Conservation (phyloP, 2,113 vertebrate species). For the Isichthys henryi region DNA sequence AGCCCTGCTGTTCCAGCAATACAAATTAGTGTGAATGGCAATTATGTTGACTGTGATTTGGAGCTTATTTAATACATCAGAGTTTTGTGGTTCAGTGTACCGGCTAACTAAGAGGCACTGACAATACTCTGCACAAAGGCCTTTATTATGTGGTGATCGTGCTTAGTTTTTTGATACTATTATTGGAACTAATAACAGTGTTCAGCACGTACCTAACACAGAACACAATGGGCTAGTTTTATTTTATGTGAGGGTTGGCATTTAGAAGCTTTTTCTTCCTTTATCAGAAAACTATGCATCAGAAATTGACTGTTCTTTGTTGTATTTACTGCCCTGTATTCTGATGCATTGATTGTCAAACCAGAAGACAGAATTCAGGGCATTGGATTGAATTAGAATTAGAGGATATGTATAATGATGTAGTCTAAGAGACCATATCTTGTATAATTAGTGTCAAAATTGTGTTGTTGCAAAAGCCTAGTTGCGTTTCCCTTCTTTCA, state of each 20-base stretch:
- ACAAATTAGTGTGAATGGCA: background rate
- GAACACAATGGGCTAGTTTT: background rate
- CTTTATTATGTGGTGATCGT: background rate
- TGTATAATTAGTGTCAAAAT: background rate
- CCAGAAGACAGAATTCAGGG: background rate
- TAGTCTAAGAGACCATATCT: background rate
- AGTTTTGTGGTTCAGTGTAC: background rate
- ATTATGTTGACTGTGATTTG: background rate
- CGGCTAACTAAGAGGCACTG: background rate
- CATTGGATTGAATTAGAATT: background rate
- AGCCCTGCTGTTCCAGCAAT: background rate
- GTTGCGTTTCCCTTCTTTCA: slow-evolving; percentile 2
- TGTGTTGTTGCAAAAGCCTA: background rate
- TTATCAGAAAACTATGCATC: background rate
- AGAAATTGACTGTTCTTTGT: background rate
- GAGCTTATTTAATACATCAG: background rate
- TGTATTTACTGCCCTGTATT: background rate
- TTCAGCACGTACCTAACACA: background rate
- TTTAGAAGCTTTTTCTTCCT: background rate
- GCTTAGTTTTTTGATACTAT: background rate
- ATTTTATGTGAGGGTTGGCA: background rate
- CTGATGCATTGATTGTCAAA: background rate
- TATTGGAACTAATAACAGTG: background rate
- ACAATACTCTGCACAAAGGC: background rate
- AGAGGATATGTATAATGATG: background rate